These are phyloP conservation scores for Motacilla tschutschensis DNA, from an alignment of 2,113 vertebrate species.

Conservation along the genomic window DNA sequence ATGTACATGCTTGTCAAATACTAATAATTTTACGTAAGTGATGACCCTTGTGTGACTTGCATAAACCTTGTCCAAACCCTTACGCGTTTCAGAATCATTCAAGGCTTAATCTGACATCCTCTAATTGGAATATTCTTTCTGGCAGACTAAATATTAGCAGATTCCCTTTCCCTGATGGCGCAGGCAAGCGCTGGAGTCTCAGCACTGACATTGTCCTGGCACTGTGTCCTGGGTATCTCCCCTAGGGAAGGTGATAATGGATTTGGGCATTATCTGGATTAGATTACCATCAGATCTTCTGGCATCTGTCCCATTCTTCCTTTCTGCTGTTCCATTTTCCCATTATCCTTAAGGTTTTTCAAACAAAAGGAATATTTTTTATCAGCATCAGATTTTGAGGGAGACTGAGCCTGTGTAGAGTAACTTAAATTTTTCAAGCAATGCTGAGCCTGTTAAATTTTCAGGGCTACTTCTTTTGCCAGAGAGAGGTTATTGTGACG, in stretches of 20 bases:
- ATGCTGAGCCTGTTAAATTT: background rate
- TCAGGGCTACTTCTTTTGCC: background rate
- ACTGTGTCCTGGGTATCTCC: background rate
- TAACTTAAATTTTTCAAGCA: background rate
- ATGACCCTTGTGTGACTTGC: constrained; percentile 13
- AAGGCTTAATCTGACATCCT: constrained; percentile 42
- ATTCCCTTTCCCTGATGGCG: constrained; percentile 5
- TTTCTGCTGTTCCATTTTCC: background rate
- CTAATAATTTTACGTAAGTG: constrained; percentile 35
- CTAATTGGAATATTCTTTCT: constrained; percentile 41
- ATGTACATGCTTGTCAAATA: constrained; percentile 22
- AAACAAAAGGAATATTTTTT: background rate
- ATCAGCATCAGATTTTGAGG: background rate
- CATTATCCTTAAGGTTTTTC: background rate
- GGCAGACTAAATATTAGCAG: constrained; percentile 66
- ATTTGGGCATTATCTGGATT: constrained; percentile 17
- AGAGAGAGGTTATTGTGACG: background rate
- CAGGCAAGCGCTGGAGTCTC: background rate
- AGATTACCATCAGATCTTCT: constrained; percentile 19
- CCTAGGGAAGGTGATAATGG: background rate
- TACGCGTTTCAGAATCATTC: background rate
- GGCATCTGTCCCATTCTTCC: background rate
- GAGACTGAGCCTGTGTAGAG: background rate
- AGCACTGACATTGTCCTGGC: constrained; percentile 43
- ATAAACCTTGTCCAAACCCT: constrained; percentile 4